Evolutionary conservation across 2,797 vertebrate genomes (phyloP), one percentile per base, ranked within the genome.

Genomic region (Sebastiscus albofasciatus): DNA sequence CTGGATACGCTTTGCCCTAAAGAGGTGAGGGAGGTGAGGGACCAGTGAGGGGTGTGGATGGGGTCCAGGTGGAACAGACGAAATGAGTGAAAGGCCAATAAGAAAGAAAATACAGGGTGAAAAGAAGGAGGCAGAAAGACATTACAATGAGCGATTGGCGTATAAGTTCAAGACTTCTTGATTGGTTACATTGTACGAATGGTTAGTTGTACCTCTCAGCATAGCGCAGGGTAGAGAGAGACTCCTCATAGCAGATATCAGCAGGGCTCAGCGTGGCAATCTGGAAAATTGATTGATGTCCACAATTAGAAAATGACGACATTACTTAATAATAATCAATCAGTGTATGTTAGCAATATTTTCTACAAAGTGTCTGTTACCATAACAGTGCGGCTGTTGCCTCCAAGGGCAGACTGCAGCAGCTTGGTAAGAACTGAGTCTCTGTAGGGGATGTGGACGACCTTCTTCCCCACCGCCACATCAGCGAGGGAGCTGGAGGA

Each of bases 301-400:
- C 9, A 33, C 31, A 52, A 58, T 14, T 2, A 34, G 29, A 52
- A 55, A 66, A 18, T 2, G 13, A 49, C n/a, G n/a, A 13, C 4
- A 46, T 22, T 8, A 29, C 4, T 46, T 13, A 31, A 58, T 11
- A 46, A 46, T 3, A 16, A 24, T 2, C 0, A 2, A 55, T 9
- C 8, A 27, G 22, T 24, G 46, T 22, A 6, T 42, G 24, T 36
- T 10, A n/a, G 6, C n/a, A 20, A 5, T 11, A 2, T 55, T 69
- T 18, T 65, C 5, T 68, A 22, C 11, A 20, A 58, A 14, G 14
- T 3, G n/a, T 42, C 3, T 16, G 66, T 84, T 95, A 97, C 97
- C 97, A 98, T 96, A 29, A 97, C 91, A 0, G 97, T 98, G 69
- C 96, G 96, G 86, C 97, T 98, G 94, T 98, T 98, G n/a, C 97